These are phyloP conservation scores for Vanessa cardui DNA, from an alignment of 2,888 invertebrate genomes.

Conservation along the genomic window DNA sequence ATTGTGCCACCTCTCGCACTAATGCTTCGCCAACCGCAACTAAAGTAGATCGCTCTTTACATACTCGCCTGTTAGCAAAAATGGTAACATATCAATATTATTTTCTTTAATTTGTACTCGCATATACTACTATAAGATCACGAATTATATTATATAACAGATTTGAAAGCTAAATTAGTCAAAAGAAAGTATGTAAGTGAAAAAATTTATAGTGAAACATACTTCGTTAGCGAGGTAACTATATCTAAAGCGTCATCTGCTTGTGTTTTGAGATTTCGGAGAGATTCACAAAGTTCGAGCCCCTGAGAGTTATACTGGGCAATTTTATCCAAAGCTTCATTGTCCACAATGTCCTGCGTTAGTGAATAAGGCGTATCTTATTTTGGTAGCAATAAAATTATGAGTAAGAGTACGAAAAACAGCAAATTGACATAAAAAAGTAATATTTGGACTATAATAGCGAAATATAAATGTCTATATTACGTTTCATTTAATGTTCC, in stretches of 20 bases:
- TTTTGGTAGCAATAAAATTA: too few species aligned
- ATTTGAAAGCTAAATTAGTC: neutral
- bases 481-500: neutral
- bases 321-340: constrained; percentile 60
- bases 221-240: constrained; percentile 66
- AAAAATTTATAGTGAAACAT: constrained; percentile 30
- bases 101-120: too few species aligned
- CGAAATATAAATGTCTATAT: neutral
- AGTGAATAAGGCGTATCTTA: too few species aligned
- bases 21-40: constrained; percentile 67
- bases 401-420: too few species aligned
- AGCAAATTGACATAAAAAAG: too few species aligned
- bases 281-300: constrained; percentile 63
- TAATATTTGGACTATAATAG: too few species aligned
- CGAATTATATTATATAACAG: too few species aligned
- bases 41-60: constrained; percentile 62
- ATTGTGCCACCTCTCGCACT: constrained; percentile 65
- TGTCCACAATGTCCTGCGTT: constrained; percentile 45
- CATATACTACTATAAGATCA: too few species aligned
- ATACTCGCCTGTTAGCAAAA: constrained; percentile 53
- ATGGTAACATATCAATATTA: too few species aligned
- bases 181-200: neutral
- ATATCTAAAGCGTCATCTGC: constrained; percentile 62
- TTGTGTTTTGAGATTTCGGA: constrained; percentile 60
- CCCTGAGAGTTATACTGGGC: constrained; percentile 65